phyloP scores from a whole-genome alignment of 2,113 vertebrate genomes.

The Vulpes ferrilata region DNA sequence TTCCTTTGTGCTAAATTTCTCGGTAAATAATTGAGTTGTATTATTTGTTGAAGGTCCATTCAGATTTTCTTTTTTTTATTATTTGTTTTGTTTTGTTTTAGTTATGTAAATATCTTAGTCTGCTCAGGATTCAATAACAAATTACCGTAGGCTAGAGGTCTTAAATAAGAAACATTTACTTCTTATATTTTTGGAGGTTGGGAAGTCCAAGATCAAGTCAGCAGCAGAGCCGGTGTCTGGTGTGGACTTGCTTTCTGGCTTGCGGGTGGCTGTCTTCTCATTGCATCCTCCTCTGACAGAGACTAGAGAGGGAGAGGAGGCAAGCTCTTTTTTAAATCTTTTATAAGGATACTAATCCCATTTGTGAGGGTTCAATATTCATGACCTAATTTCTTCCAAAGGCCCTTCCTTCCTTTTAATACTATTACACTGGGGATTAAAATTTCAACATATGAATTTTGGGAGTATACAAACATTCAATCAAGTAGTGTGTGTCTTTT shows the following conservation, averaged over 20 bases:
- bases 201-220: not conserved
- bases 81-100: not conserved
- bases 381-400: not conserved
- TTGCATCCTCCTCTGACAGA: not conserved
- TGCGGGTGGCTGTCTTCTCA: not conserved
- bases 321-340: not conserved
- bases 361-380: not conserved
- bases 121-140: not conserved
- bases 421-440: not conserved
- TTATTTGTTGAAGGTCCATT: not conserved
- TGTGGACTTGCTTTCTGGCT: no score
- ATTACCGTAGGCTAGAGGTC: not conserved
- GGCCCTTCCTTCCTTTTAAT: no score
- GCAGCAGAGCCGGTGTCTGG: not conserved
- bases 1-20: not conserved
- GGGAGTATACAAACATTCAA: not conserved
- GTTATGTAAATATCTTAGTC: not conserved
- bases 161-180: not conserved
- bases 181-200: not conserved
- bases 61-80: not conserved
- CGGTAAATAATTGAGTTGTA: not conserved
- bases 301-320: not conserved
- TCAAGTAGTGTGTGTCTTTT: not conserved
- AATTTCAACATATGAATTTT: not conserved
- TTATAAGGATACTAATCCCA: not conserved